Evolutionary conservation across 2,113 vertebrate genomes (phyloP).

Genomic region (Lynx canadensis): DNA sequence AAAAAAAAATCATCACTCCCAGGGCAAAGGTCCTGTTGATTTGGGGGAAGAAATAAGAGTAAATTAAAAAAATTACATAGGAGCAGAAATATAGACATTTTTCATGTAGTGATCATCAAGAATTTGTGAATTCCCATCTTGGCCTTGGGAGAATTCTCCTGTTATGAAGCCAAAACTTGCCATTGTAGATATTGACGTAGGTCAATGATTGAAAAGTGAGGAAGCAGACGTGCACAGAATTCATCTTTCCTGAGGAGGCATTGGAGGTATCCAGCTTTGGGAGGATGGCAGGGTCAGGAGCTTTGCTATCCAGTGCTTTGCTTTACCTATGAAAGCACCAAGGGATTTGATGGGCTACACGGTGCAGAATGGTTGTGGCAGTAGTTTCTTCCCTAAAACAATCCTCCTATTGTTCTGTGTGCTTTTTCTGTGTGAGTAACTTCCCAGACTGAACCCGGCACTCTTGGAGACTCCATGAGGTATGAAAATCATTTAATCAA

Average conservation of each 20-base stretch:
- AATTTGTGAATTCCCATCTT: background rate
- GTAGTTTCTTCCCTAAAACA: background rate
- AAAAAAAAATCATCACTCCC: background rate
- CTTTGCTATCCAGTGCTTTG: background rate
- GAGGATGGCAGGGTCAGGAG: background rate
- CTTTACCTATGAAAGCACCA: background rate
- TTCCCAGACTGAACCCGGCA: background rate
- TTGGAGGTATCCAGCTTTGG: background rate
- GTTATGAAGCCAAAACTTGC: background rate
- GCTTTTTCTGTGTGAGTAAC: background rate
- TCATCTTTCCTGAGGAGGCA: background rate
- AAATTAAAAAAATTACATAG: background rate
- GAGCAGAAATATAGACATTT: background rate
- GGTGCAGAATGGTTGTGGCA: background rate
- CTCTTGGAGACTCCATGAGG: background rate
- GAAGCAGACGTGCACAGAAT: background rate
- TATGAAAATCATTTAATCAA: background rate
- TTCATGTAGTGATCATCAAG: background rate
- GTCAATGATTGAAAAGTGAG: background rate
- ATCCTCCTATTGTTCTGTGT: background rate
- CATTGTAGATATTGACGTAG: background rate
- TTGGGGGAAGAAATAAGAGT: background rate
- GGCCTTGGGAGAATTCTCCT: background rate
- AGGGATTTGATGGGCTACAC: background rate
- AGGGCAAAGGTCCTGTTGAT: background rate